Percentiles rank a stretch among this genome's conserved stretches.
Conservation (phyloP, 2,797 vertebrate genomes). For the Dallia pectoralis region DNA sequence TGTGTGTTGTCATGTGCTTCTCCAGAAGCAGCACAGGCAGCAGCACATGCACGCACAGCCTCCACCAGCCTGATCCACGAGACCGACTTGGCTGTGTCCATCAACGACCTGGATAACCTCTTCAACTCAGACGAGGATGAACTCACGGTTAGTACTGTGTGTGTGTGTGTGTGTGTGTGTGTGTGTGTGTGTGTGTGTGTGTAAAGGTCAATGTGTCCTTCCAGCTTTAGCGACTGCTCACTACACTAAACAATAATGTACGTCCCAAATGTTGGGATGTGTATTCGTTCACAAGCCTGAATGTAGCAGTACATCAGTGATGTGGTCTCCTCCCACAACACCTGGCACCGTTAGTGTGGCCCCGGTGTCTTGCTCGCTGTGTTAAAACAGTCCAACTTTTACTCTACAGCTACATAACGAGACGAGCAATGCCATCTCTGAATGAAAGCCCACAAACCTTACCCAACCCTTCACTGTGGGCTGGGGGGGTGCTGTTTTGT, state of each 20-base stretch:
- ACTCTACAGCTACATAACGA: background rate
- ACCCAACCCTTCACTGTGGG: background rate
- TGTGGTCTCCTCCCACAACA: constrained; percentile 15
- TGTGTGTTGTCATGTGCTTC: background rate
- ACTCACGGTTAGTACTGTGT: constrained; percentile 81
- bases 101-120: constrained; percentile 98
- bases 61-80: constrained; percentile 95
- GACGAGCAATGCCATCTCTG: background rate
- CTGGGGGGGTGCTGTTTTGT: background rate
- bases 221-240: background rate
- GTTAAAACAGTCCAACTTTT: background rate
- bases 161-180: background rate
- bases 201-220: constrained; percentile 78
- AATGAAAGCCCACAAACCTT: background rate
- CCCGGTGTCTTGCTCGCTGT: background rate
- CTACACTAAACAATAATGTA: constrained; percentile 20
- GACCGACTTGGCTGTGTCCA: constrained; percentile 93
- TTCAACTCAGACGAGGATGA: constrained; percentile 99
- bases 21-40: constrained; percentile 83
- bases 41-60: constrained; percentile 86
- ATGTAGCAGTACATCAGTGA: constrained; percentile 23
- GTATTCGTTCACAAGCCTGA: constrained; percentile 18
- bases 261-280: no score
- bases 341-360: background rate
- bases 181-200: constrained; percentile 80